phyloP scores from a whole-genome alignment of 2,113 vertebrate species.

The Motacilla tschutschensis region DNA sequence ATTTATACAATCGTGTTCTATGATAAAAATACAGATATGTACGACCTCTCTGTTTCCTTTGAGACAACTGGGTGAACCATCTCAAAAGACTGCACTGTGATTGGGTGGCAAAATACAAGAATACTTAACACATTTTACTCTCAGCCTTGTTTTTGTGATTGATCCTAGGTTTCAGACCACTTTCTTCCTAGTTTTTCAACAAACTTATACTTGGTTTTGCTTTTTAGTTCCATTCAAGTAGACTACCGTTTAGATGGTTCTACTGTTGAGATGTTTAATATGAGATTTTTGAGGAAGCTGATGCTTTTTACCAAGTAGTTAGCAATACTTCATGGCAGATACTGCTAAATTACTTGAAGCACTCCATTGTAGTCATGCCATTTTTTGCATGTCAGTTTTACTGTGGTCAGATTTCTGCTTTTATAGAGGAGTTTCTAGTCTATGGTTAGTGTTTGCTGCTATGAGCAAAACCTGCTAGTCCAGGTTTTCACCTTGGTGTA shows the following conservation, averaged over 20 bases:
- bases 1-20: rapidly evolving
- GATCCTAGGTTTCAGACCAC: not conserved
- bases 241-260: not conserved
- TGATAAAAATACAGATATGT: not conserved
- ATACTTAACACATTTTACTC: not conserved
- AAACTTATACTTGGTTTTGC: not conserved
- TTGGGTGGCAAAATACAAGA: not conserved
- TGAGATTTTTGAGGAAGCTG: not conserved
- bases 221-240: not conserved
- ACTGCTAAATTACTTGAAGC: not conserved
- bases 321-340: not conserved
- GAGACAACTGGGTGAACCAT: not conserved
- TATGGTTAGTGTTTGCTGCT: not conserved
- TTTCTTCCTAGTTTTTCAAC: not conserved
- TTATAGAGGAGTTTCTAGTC: not conserved
- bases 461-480: not conserved
- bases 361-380: not conserved
- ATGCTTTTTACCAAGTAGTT: not conserved
- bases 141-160: not conserved
- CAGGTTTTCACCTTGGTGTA: not conserved
- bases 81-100: not conserved
- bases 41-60: not conserved
- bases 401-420: not conserved
- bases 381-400: not conserved
- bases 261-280: not conserved